Percentiles rank a stretch among this genome's conserved stretches.
Conservation (phyloP, 2,797 vertebrate species). For the Amphiprion clarkii region DNA sequence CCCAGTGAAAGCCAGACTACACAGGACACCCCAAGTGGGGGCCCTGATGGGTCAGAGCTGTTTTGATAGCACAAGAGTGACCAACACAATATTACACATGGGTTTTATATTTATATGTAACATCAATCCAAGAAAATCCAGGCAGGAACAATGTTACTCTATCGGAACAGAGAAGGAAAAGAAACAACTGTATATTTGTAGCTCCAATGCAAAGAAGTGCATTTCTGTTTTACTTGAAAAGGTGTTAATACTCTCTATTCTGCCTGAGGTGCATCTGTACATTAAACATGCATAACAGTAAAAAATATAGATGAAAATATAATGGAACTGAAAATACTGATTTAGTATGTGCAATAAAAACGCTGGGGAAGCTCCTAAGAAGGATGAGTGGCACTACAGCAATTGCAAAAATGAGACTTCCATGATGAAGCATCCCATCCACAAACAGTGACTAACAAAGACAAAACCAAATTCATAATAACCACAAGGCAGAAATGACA, state of each 20-base stretch:
- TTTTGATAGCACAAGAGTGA: no score
- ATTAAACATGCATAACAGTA: conserved; percentile 3
- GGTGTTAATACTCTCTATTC: not conserved
- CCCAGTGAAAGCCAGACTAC: no score
- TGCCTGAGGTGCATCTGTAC: not conserved
- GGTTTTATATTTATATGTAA: not conserved
- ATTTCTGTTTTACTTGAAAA: conserved; percentile 5
- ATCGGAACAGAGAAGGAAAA: not conserved
- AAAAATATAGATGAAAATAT: conserved; percentile 1
- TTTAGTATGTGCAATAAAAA: not conserved
- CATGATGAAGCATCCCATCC: conserved; percentile 19
- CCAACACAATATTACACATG: no score
- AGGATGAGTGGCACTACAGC: not conserved
- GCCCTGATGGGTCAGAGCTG: no score
- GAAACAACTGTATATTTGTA: not conserved
- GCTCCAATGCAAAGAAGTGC: not conserved
- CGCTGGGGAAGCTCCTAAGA: not conserved
- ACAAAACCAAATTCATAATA: conserved; percentile 27
- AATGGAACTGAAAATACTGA: not conserved
- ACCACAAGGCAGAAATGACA: conserved; percentile 15
- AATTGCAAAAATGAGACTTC: not conserved
- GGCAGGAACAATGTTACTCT: not conserved
- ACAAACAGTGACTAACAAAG: conserved; percentile 2
- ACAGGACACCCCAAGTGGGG: no score
- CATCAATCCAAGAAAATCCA: conserved; percentile 5